Base-by-base conservation (phyloP, 2,113 vertebrate species). In the Pungitius pungitius region DNA sequence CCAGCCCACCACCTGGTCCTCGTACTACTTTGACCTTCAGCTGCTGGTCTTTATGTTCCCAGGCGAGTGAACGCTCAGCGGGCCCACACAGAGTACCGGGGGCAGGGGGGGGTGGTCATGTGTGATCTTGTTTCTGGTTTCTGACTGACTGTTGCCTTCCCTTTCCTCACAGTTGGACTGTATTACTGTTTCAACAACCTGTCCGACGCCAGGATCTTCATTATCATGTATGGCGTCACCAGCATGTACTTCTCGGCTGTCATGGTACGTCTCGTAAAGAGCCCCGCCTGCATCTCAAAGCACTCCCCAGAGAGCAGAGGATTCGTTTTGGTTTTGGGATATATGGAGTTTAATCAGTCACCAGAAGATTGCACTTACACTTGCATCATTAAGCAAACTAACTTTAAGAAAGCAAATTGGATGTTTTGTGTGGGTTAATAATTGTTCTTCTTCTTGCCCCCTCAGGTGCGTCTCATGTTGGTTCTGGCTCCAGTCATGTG, bases 171-270 rank as follows among this genome's bases (percentile, higher is more conserved):
- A 99, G 98, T 99, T 15, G 98, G 98, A 8, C 95, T 99, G 33
- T 99, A 99, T 77, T 99, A 99, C 89, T 99, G 98, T 91, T 99
- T 99, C 89, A 99, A 97, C 87, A 97, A 99, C 92, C 91, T 99
- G 65, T 99, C 97, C 0, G 98, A 99, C 1, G 96, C 97, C 69
- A 95, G 97, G 26, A 99, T 99, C 76, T 99, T 99, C 81, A 99
- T 99, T 94, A 99, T 99, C 93, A 99, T 99, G 97, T 99, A 99
- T 0, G 98, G 98, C 0, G 97, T 99, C 77, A 99, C 98, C 93
- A 99, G 97, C 94, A 99, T 99, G 98, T 99, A 99, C 92, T 99
- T 99, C 92, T 99, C 98, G 0, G 98, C 98, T 37, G 97, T 99
- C 55, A 99, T 99, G 98, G 98, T 99, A 93, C 2, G 70, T 75